Conservation (phyloP, 2,113 vertebrate species). For the human region DNA sequence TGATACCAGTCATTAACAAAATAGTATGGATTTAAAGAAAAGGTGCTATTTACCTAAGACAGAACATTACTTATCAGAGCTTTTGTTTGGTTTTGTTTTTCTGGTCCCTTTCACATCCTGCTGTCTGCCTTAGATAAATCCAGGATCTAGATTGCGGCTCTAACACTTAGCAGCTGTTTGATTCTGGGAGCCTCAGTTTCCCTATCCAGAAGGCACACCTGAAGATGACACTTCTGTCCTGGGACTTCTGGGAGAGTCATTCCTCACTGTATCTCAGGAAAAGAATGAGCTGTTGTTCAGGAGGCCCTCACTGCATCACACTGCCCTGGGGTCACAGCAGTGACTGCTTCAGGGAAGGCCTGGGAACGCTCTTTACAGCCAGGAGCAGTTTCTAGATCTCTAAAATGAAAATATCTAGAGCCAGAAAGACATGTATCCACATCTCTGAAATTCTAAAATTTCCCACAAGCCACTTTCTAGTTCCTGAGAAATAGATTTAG, state of each 20-base stretch:
- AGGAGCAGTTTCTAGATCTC: not conserved
- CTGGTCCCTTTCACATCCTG: not conserved
- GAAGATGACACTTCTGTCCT: not conserved
- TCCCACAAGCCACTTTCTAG: not conserved
- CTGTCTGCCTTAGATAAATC: not conserved
- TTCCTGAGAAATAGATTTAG: not conserved
- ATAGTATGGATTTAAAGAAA: not conserved
- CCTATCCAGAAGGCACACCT: not conserved
- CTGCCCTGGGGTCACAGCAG: not conserved
- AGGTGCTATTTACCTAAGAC: not conserved
- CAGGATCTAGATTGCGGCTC: not conserved
- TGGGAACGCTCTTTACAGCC: too few relatives aligned
- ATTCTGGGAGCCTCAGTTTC: not conserved
- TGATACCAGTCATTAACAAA: not conserved
- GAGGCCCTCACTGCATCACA: fast-evolving
- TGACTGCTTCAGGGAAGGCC: not conserved
- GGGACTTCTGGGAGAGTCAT: not conserved
- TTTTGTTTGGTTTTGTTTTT: not conserved
- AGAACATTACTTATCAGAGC: not conserved
- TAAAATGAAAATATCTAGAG: not conserved
- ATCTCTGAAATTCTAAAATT: not conserved
- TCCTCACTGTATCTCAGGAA: not conserved
- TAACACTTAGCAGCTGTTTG: not conserved
- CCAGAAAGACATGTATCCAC: not conserved
- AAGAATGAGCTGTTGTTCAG: not conserved